Conservation (phyloP, 2,888 invertebrate genomes). For the Chymomyza caudatula region DNA sequence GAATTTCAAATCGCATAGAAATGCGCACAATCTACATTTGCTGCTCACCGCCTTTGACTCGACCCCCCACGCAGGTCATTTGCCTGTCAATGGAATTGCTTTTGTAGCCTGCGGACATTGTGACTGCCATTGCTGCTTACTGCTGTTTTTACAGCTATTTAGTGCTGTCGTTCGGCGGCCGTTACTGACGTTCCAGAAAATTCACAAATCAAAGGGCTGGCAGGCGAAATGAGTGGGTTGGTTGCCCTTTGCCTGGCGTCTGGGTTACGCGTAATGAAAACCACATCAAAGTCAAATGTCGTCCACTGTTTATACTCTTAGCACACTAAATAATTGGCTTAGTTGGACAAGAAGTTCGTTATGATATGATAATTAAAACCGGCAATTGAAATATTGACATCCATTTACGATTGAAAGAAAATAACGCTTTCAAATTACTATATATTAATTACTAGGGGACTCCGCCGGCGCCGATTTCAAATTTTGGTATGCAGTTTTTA, state of each 20-base stretch:
- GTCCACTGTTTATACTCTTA: background rate
- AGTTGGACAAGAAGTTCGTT: background rate
- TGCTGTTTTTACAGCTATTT: background rate
- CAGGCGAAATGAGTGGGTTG: background rate
- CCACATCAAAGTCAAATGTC: constrained; percentile 53
- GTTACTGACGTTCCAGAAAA: background rate
- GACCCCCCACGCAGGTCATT: background rate
- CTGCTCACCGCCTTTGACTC: background rate
- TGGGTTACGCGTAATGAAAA: constrained; percentile 18
- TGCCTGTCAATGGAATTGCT: constrained; percentile 18
- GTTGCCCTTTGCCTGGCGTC: background rate
- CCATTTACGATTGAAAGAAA: no score
- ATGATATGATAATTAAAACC: constrained; percentile 25
- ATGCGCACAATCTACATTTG: background rate
- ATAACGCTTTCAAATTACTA: no score
- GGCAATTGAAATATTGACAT: no score
- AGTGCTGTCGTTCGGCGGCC: background rate
- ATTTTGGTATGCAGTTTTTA: no score
- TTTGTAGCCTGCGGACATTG: background rate
- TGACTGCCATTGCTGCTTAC: background rate
- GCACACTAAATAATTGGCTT: background rate
- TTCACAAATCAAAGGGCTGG: background rate
- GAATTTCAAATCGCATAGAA: constrained; percentile 15
- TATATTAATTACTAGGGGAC: no score
- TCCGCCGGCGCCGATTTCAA: no score